Evolutionary conservation across 2,888 invertebrate genomes (phyloP), one percentile per base, ranked within the genome.

Genomic region (Xiphydria camelus): DNA sequence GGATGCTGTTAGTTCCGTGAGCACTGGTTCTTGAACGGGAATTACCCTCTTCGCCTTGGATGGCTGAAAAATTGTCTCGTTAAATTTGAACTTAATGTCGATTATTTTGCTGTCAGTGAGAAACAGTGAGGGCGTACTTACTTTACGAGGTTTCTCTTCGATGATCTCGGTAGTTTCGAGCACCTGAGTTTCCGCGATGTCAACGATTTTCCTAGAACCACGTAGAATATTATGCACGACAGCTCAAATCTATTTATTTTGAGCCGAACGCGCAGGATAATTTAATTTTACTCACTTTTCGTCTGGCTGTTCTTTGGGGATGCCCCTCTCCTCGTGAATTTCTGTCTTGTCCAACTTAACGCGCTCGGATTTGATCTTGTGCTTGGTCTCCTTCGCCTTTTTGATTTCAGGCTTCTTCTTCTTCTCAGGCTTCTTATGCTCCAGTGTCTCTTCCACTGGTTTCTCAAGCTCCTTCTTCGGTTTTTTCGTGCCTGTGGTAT

Each of bases 1-100:
- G 1, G 82, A 79, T 44, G 85, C 82, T n/a, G 80, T 78, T 37
- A 84, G 83, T 52, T 81, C 79, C 2, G 83, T 83, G 61, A 80
- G 76, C 9, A 86, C 75, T 29, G 83, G 77, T 53, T 84, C 83
- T 56, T 81, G 81, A 49, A 84, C 77, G 26, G 80, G 80, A 4
- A 84, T 66, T 29, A 81, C 71, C 15, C 79, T 77, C 61, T 79
- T 78, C 5, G 84, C 84, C 42, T 56, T 63, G 9, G 67, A 69
- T 39, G 66, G 59, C 75, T 76, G 51, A 10, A 36, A 36, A 33
- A 26, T 36, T n/a, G n/a, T n/a, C n/a, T n/a, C n/a, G n/a, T n/a
- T n/a, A n/a, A n/a, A n/a, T n/a, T n/a, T n/a, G n/a, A n/a, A n/a
- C n/a, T n/a, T n/a, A n/a, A n/a, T n/a, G n/a, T n/a, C n/a, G n/a